These are phyloP conservation scores for Pseudomyrmex flavicornis DNA, from an alignment of 1,140 invertebrate genomes.

Conservation along the genomic window DNA sequence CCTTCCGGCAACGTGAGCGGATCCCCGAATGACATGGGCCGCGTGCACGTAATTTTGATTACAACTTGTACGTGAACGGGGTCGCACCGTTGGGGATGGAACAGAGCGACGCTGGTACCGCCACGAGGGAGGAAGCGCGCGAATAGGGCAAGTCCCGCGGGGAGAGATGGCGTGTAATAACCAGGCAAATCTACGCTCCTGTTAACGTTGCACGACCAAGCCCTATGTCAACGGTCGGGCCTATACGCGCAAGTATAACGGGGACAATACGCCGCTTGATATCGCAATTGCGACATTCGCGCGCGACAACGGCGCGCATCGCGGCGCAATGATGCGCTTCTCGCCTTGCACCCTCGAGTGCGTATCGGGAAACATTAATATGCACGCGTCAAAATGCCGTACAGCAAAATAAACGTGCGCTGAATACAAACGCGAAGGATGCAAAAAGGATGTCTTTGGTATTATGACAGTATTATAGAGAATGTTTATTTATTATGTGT, in stretches of 20 bases:
- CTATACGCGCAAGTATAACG: slow-evolving; percentile 38
- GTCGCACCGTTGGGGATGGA: slow-evolving; percentile 12
- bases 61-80: slow-evolving; percentile 69
- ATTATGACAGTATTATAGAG: background rate
- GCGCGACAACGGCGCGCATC: background rate
- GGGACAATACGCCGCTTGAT: slow-evolving; percentile 63
- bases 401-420: background rate
- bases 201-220: slow-evolving; percentile 67
- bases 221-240: slow-evolving; percentile 43
- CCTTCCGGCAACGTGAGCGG: slow-evolving; percentile 59
- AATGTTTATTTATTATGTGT: background rate
- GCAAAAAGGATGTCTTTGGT: background rate
- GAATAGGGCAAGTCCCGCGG: slow-evolving; percentile 32
- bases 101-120: slow-evolving; percentile 17
- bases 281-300: slow-evolving; percentile 53
- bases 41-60: slow-evolving; percentile 70
- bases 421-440: background rate
- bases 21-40: slow-evolving; percentile 51
- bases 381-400: background rate
- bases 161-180: slow-evolving; percentile 65
- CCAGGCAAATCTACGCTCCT: slow-evolving; percentile 66
- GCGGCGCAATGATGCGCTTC: background rate
- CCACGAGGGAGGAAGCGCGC: slow-evolving; percentile 4
- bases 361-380: background rate
- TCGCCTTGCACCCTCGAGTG: background rate